These are phyloP conservation scores for Morpho deidamia DNA, from an alignment of 2,888 invertebrate genomes.

Conservation along the genomic window DNA sequence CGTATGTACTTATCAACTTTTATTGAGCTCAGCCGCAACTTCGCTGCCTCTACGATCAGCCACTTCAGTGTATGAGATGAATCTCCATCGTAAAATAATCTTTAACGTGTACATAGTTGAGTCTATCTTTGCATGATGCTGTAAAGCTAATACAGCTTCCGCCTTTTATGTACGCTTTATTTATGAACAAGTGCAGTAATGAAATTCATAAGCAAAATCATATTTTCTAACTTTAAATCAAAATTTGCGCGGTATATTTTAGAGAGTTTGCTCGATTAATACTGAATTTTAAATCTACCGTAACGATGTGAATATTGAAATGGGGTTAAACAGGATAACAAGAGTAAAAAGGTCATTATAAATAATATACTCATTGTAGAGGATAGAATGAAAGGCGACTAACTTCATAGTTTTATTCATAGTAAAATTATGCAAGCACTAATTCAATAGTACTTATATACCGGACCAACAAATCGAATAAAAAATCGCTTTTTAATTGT, in stretches of 20 bases:
- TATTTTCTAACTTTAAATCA: slow-evolving; percentile 1
- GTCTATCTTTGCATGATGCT: background rate
- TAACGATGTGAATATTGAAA: too few relatives aligned
- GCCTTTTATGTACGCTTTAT: slow-evolving; percentile 1
- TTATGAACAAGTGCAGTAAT: background rate
- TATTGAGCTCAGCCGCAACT: slow-evolving; percentile 12
- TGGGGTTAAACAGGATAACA: too few relatives aligned
- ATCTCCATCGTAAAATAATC: background rate
- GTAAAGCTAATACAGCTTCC: background rate
- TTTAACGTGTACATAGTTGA: background rate
- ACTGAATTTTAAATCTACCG: too few relatives aligned
- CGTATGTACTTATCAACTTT: slow-evolving; percentile 17
- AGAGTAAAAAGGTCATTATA: too few relatives aligned
- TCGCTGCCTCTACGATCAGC: slow-evolving; percentile 5
- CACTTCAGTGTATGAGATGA: background rate
- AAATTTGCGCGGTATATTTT: background rate
- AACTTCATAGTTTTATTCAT: too few relatives aligned
- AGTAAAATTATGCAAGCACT: too few relatives aligned
- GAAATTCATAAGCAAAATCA: slow-evolving; percentile 4
- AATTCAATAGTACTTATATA: too few relatives aligned
- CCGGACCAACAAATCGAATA: too few relatives aligned
- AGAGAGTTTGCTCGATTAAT: too few relatives aligned
- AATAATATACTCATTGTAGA: too few relatives aligned
- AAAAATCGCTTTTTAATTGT: too few relatives aligned
- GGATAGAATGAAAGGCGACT: too few relatives aligned